Conservation (phyloP, 1,140 invertebrate species). For the Cydia amplana region DNA sequence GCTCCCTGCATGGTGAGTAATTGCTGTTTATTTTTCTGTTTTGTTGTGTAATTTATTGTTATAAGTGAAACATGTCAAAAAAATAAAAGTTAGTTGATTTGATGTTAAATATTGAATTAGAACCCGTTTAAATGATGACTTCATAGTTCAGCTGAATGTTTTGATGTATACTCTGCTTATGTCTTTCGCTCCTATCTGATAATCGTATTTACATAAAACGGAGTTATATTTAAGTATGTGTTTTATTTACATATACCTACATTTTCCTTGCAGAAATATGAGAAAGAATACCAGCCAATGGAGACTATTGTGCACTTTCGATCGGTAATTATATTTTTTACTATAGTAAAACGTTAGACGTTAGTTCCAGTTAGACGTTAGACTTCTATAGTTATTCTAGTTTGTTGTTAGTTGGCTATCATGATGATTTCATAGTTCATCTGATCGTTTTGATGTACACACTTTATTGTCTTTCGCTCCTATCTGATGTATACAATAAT, state of each 20-base stretch:
- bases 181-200: slow-evolving; percentile 61
- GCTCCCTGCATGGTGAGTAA: not conserved
- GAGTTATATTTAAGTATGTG: not conserved
- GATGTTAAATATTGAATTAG: not conserved
- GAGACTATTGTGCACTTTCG: not conserved
- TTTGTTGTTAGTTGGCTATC: not conserved
- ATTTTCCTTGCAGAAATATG: not conserved
- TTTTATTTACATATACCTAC: not conserved
- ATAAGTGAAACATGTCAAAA: too few species aligned
- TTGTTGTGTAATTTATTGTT: too few species aligned
- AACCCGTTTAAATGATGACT: slow-evolving; percentile 43
- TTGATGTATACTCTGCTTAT: slow-evolving; percentile 47
- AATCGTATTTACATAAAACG: not conserved
- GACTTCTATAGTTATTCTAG: not conserved
- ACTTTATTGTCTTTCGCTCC: slow-evolving; percentile 56
- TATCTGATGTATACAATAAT: slow-evolving; percentile 44
- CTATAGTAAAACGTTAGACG: too few species aligned
- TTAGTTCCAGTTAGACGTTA: too few species aligned
- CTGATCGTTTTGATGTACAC: slow-evolving; percentile 54
- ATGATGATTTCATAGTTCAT: slow-evolving; percentile 59
- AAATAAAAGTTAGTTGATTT: too few species aligned
- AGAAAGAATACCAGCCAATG: not conserved
- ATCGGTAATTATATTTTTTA: slow-evolving; percentile 17
- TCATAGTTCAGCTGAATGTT: slow-evolving; percentile 55
- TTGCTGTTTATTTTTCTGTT: too few species aligned